A percentile compares a stretch with the other conserved stretches of the same genome.
These are phyloP conservation scores for Drosophila eugracilis DNA, from an alignment of 1,140 invertebrate genomes.

Conservation along the genomic window DNA sequence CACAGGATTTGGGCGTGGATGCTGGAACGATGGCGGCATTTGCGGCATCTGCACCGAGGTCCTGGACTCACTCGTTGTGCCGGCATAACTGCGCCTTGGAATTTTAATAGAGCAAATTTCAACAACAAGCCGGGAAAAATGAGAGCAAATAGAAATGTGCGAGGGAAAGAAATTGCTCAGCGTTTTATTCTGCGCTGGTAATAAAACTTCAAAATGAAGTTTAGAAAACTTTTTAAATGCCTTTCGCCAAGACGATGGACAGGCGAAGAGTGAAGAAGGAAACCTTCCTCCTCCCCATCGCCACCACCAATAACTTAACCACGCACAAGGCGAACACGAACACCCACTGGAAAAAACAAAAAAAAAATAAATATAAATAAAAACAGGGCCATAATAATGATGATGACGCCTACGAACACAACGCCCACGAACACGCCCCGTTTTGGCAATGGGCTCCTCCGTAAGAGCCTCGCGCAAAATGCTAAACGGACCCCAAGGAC, in stretches of 20 bases:
- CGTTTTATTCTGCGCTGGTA: slow-evolving; percentile 49
- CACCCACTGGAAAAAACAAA: slow-evolving; percentile 1
- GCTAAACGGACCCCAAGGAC: slow-evolving; percentile 81
- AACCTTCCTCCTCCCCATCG: no score
- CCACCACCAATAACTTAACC: slow-evolving; percentile 1
- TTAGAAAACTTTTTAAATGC: slow-evolving; percentile 81
- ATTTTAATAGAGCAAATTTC: slow-evolving; percentile 83
- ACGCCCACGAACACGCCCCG: slow-evolving; percentile 28
- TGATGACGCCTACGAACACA: slow-evolving; percentile 74
- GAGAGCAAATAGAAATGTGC: slow-evolving; percentile 19
- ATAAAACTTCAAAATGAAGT: slow-evolving; percentile 83
- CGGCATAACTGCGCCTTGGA: slow-evolving; percentile 60
- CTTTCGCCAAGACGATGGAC: slow-evolving; percentile 41
- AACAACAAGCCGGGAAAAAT: slow-evolving; percentile 37
- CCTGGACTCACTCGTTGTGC: slow-evolving; percentile 3
- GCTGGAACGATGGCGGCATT: slow-evolving; percentile 57
- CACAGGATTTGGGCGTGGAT: slow-evolving; percentile 4
- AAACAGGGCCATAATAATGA: slow-evolving; percentile 72
- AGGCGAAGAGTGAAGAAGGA: background rate
- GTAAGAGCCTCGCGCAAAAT: slow-evolving; percentile 61
- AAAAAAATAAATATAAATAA: slow-evolving; percentile 42
- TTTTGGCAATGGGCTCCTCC: slow-evolving; percentile 18
- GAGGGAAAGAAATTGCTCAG: slow-evolving; percentile 26
- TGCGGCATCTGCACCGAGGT: slow-evolving; percentile 43
- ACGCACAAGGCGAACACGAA: slow-evolving; percentile 16